Evolutionary conservation across 2,797 vertebrate species (phyloP), one percentile per base, ranked within the genome.

Genomic region (Mormyrus hasselquistii): DNA sequence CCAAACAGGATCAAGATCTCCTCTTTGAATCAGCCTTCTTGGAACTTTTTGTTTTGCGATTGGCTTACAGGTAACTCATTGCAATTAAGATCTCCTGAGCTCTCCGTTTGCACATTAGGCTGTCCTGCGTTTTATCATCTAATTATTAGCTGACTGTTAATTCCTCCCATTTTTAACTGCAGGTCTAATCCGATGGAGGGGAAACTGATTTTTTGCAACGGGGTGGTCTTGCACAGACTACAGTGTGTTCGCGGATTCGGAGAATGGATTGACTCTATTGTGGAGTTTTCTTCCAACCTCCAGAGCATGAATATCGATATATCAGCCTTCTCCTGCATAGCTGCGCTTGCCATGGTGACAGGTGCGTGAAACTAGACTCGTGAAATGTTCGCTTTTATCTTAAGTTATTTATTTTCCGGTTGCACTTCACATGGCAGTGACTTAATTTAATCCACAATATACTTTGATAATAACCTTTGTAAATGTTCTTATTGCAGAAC

Each of bases 121-220:
- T 96, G 96, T 91, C 91, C 95, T 92, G 92, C 93, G 0, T 95
- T 97, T 97, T 97, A 97, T 97, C 76, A 22, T 82, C 44, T n/a
- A 82, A 82, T 47, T 82, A 47, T 82, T 82, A 49, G 16, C 41
- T 22, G 76, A 82, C 41, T 82, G n/a, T 22, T 62, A 59, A 59
- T 59, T 59, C 55, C 57, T 7, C 57, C n/a, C n/a, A 25, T 92
- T 94, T 90, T 96, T 95, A 96, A 96, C 95, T 96, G 91, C 96
- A 99, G 99, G 96, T 99, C 99, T 93, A 99, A 99, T 93, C 98
- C 99, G 2, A 97, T 97, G 95, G 99, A 99, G 95, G 98, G 98
- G 91, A 99, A 99, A 94, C 98, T 99, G 92, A 99, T 99, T 93
- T 99, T 99, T 96, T 99, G 99, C 95, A 99, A 98, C 89, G 99